These are phyloP conservation scores for Vidua chalybeata DNA, from an alignment of 2,113 vertebrate genomes.

Conservation along the genomic window DNA sequence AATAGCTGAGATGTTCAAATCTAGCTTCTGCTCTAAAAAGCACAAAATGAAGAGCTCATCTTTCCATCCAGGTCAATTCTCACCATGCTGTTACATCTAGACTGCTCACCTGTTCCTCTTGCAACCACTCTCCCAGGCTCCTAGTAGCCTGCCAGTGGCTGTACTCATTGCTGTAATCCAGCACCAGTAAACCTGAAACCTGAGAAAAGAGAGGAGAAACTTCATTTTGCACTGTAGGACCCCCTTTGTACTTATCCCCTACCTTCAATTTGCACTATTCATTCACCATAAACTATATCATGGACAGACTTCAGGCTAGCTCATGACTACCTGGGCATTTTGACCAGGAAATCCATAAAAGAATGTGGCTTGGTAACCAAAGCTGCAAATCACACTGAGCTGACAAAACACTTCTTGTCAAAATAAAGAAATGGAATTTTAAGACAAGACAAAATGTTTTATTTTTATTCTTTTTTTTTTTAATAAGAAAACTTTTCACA, in stretches of 20 bases:
- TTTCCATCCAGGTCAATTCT: neutral
- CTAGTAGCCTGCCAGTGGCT: slow-evolving; percentile 93
- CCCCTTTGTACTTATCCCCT: neutral
- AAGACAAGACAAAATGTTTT: neutral
- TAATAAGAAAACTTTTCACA: neutral
- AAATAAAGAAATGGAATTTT: neutral
- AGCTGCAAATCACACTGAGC: neutral
- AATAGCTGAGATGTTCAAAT: neutral
- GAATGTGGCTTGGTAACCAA: neutral
- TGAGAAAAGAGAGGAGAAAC: slow-evolving; percentile 48
- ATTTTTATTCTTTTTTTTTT: neutral
- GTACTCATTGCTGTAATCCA: slow-evolving; percentile 89
- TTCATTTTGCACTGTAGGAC: neutral
- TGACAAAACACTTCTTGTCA: neutral
- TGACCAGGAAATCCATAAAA: neutral
- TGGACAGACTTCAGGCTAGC: neutral
- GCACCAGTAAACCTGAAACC: slow-evolving; percentile 91
- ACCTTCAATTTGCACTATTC: neutral
- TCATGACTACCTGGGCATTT: neutral
- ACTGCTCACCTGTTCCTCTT: slow-evolving; percentile 86
- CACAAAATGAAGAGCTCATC: neutral
- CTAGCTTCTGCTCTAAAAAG: neutral
- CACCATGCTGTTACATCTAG: neutral
- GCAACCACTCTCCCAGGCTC: slow-evolving; percentile 88
- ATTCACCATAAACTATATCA: neutral